These are phyloP conservation scores for Plagodis dolabraria DNA, from an alignment of 2,888 invertebrate species.

Conservation along the genomic window DNA sequence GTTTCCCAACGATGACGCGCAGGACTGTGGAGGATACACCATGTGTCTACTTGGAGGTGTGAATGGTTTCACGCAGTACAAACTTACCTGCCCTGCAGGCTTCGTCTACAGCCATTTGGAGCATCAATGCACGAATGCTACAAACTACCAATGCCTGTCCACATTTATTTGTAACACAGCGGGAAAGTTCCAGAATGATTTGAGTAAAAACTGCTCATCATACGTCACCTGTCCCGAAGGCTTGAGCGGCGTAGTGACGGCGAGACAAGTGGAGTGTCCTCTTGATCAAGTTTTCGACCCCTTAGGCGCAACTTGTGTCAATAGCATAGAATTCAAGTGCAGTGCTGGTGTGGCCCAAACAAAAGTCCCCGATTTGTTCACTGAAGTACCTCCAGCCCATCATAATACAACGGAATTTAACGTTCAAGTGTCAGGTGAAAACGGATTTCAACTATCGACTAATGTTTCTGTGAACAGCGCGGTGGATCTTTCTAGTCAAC, in stretches of 20 bases:
- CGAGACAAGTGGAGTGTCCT: conserved; percentile 62
- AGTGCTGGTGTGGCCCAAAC: conserved; percentile 11
- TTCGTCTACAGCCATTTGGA: conserved; percentile 68
- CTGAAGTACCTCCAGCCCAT: conserved; percentile 4
- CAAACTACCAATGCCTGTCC: conserved; percentile 62
- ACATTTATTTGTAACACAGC: conserved; percentile 54
- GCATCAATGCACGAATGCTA: conserved; percentile 66
- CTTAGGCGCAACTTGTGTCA: conserved; percentile 50
- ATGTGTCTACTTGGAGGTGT: conserved; percentile 62
- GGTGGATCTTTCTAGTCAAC: conserved; percentile 3
- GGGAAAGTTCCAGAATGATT: conserved; percentile 53
- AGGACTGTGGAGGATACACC: conserved; percentile 68
- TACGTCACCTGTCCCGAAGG: conserved; percentile 64
- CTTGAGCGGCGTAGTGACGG: conserved; percentile 53
- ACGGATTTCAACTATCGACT: conserved; percentile 12
- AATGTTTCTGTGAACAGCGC: conserved; percentile 25
- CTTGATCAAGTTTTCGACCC: conserved; percentile 51
- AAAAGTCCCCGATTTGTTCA: conserved; percentile 13
- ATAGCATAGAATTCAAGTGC: conserved; percentile 52
- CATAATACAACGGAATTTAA: conserved; percentile 5
- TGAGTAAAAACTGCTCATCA: conserved; percentile 50
- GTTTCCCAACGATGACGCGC: conserved; percentile 61
- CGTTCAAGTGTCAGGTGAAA: conserved; percentile 21
- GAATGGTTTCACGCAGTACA: conserved; percentile 58
- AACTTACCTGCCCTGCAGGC: conserved; percentile 64